Conservation (phyloP, 1,140 invertebrate species). For the Papilio aristodemus region DNA sequence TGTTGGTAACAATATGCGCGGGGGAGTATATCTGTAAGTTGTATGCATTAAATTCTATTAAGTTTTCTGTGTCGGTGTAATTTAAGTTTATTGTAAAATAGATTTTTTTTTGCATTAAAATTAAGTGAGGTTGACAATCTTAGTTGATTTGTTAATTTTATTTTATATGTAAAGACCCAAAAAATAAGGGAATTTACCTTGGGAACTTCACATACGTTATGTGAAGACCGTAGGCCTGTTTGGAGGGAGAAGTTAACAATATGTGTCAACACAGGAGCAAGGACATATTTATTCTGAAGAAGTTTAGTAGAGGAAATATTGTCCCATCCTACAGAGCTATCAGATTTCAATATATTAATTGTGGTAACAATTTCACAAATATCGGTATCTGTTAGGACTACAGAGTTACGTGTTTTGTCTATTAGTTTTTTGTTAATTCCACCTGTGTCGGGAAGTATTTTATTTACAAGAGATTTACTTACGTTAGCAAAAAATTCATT, state of each 20-base stretch:
- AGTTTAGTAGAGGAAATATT: conserved; percentile 34
- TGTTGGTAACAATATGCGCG: no score
- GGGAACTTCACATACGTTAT: no score
- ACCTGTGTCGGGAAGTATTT: conserved; percentile 20
- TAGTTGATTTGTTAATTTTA: no score
- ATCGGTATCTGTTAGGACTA: conserved; percentile 31
- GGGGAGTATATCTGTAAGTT: no score
- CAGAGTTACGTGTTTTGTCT: conserved; percentile 13
- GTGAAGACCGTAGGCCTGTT: no score
- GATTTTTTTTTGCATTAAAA: no score
- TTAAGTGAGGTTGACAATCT: no score
- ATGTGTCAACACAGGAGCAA: conserved; percentile 39
- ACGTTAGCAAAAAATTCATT: conserved; percentile 38
- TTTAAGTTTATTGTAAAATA: no score
- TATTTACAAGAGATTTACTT: conserved; percentile 30
- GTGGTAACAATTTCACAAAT: conserved; percentile 22
- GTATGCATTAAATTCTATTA: no score
- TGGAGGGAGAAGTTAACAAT: conserved; percentile 40
- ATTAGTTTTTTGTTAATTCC: background rate
- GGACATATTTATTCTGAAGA: conserved; percentile 32
- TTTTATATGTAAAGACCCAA: no score
- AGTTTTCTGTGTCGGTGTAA: no score
- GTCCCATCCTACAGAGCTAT: conserved; percentile 33
- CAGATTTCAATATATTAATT: conserved; percentile 23
- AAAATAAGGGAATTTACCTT: no score